Conservation (phyloP, 2,113 vertebrate genomes). For the cattle (Bos taurus) region ARS-UCD2.0 NC_037331.1:104912501-104913000, state of each 20-base stretch:
- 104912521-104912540: background rate
- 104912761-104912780: background rate
- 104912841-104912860: background rate
- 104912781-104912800: background rate
- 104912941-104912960: background rate
- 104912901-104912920: background rate
- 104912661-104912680: background rate
- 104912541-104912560: background rate
- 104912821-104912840: background rate
- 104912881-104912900: background rate
- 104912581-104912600: too few relatives aligned
- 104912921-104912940: background rate
- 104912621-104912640: background rate
- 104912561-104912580: background rate
- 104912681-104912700: background rate
- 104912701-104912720: background rate
- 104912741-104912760: background rate
- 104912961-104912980: background rate
- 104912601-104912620: background rate
- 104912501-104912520: background rate
- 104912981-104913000: background rate
- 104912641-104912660: rapidly evolving
- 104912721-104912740: background rate
- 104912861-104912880: background rate
- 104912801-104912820: background rate